Conservation (phyloP, 2,797 vertebrate species). For the Sebastes matsubarae region DNA sequence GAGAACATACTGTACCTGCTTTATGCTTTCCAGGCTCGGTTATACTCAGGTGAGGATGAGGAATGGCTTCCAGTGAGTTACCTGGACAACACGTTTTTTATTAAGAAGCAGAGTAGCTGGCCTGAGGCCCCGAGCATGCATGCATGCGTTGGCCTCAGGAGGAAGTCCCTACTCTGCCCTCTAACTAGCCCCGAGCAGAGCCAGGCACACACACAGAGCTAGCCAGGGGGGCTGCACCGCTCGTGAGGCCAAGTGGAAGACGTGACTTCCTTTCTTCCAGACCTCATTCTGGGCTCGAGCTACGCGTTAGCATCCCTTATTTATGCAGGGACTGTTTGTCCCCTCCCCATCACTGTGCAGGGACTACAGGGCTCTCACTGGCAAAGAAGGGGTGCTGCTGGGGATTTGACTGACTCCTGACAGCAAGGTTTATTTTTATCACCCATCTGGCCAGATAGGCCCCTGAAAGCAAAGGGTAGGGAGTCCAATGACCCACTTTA, state of each 20-base stretch:
- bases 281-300: slow-evolving; percentile 53
- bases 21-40: slow-evolving; percentile 22
- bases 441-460: slow-evolving; percentile 80
- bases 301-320: slow-evolving; percentile 63
- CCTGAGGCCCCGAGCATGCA: slow-evolving; percentile 37
- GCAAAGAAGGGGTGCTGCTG: slow-evolving; percentile 59
- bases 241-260: slow-evolving; percentile 62
- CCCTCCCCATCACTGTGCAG: slow-evolving; percentile 50
- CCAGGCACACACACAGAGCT: slow-evolving; percentile 65
- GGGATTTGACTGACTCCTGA: slow-evolving; percentile 79
- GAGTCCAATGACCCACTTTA: slow-evolving; percentile 80
- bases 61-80: slow-evolving; percentile 36
- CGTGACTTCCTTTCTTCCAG: slow-evolving; percentile 73
- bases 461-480: slow-evolving; percentile 71
- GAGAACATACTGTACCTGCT: slow-evolving; percentile 11
- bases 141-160: slow-evolving; percentile 42
- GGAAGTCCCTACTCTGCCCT: slow-evolving; percentile 59
- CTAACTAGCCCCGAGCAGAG: slow-evolving; percentile 72
- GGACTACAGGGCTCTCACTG: slow-evolving; percentile 54
- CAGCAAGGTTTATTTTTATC: slow-evolving; percentile 82
- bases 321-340: slow-evolving; percentile 68
- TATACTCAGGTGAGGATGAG: slow-evolving; percentile 31
- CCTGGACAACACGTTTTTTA: slow-evolving; percentile 60
- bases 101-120: slow-evolving; percentile 56
- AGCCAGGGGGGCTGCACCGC: slow-evolving; percentile 60